A percentile compares a stretch with the other conserved stretches of the same genome.
Evolutionary conservation across 2,113 vertebrate genomes (phyloP).

Genomic region (Prietella phreatophila): DNA sequence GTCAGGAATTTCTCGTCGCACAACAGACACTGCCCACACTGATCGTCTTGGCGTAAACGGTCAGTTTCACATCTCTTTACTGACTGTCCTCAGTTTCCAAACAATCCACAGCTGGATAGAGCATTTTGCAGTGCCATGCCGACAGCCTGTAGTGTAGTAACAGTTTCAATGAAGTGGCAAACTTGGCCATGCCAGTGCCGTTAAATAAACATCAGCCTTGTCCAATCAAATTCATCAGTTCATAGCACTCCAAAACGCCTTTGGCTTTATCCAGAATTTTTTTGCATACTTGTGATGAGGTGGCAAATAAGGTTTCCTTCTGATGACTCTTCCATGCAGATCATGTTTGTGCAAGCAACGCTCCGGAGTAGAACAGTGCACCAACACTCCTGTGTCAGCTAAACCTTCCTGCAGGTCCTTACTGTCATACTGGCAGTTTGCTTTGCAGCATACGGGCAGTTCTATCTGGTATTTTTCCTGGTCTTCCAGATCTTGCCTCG

Average conservation of each 20-base stretch:
- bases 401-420: neutral
- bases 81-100: conserved; percentile 2
- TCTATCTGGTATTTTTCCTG: neutral
- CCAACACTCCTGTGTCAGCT: neutral
- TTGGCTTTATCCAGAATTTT: neutral
- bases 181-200: neutral
- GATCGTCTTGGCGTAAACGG: neutral
- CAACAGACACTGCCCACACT: neutral
- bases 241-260: neutral
- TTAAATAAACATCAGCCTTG: neutral
- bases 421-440: neutral
- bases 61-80: conserved; percentile 27
- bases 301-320: neutral
- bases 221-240: neutral
- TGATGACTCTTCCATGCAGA: conserved; percentile 1
- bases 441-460: neutral
- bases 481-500: neutral
- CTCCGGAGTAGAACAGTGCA: too few species aligned
- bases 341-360: neutral
- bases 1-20: neutral
- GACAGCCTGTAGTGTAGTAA: neutral
- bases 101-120: neutral
- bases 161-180: too few species aligned
- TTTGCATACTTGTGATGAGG: neutral
- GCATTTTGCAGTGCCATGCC: neutral